Base-by-base conservation (phyloP, 2,888 invertebrate genomes). In the Helobdella robusta region DNA sequence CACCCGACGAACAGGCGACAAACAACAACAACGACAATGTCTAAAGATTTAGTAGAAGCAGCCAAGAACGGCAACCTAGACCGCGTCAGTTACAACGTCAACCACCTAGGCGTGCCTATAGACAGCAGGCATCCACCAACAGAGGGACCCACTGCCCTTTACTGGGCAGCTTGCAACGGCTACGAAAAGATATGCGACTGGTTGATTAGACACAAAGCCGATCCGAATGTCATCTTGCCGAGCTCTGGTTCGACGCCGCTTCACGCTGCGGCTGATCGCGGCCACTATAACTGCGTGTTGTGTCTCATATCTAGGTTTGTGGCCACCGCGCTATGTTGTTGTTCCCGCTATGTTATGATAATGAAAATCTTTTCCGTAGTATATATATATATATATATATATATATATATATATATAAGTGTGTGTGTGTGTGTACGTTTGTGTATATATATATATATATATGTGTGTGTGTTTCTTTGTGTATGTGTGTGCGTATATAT, bases 81-180 rank as follows among this genome's bases (percentile, higher is more conserved):
- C 11, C 30, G 34, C 30, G 32, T 65, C 28, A 59, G 28, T 11
- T 18, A 58, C 20, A 35, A 40, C 28, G 65, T 65, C 25, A 20
- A 25, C 8, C 23, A 59, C 15, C 34, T 23, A 11, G 59, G 48
- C 11, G 25, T 46, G 25, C 20, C 40, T 15, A 46, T 61, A 11
- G 61, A 61, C 61, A 36, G 44, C 6, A 30, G 61, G 28, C 3
- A 36, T 61, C 61, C 61, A 8, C 46, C 48, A 4, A 59, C 35
- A 15, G 67, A 67, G 8, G 67, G 67, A 0, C 56, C 52, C 59
- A 66, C 68, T 18, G 23, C 66, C 1, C 60, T 68, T 15, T 68
- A 68, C 40, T 64, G 66, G 66, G 66, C 68, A 5, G 66, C 68
- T 1, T 68, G 68, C 54, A 66, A 66, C 30, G 68, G 68, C 11